Conservation (phyloP, 2,797 vertebrate species). For the Valencia hispanica region DNA sequence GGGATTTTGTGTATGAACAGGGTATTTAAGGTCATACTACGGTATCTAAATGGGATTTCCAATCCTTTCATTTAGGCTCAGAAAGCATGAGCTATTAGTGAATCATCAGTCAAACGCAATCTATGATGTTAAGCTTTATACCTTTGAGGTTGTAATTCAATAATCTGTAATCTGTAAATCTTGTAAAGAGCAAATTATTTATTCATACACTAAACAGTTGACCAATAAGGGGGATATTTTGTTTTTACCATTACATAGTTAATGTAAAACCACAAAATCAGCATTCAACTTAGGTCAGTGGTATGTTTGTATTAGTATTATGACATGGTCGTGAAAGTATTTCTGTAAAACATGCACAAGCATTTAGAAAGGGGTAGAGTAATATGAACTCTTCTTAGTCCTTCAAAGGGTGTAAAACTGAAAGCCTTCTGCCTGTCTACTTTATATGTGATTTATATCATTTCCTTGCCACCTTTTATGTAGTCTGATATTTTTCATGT, state of each 20-base stretch:
- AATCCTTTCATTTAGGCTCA: neutral
- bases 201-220: neutral
- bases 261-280: neutral
- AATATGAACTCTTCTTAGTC: neutral
- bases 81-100: neutral
- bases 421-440: constrained; percentile 15
- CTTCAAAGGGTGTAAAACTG: neutral
- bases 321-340: neutral
- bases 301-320: neutral
- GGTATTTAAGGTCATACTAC: neutral
- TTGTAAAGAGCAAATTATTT: neutral
- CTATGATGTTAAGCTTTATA: neutral
- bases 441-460: neutral
- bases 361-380: no score
- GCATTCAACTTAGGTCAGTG: neutral
- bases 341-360: neutral
- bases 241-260: neutral
- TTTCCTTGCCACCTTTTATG: constrained; percentile 36
- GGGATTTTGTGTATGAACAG: neutral
- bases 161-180: neutral
- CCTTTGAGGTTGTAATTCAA: neutral
- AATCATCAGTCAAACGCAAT: neutral
- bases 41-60: neutral
- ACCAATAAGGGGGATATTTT: neutral
- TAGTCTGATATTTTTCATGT: constrained; percentile 41